These are phyloP conservation scores for Choreutis nemorana DNA, from an alignment of 2,888 invertebrate genomes.

Conservation along the genomic window DNA sequence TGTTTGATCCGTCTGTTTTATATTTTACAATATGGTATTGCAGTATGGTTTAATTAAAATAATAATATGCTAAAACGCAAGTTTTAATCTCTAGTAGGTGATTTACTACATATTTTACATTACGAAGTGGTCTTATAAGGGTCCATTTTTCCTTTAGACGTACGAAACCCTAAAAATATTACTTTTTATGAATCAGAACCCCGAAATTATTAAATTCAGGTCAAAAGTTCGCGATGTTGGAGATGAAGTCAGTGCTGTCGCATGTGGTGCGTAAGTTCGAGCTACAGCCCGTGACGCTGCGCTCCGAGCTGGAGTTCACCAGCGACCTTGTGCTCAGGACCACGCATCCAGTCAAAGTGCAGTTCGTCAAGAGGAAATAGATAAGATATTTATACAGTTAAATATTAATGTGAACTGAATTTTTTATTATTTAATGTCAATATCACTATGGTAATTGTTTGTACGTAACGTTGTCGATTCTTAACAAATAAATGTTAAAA, in stretches of 20 bases:
- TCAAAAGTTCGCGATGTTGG: slow-evolving; percentile 69
- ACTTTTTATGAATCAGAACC: background rate
- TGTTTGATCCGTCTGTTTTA: no score
- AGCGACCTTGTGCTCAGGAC: slow-evolving; percentile 45
- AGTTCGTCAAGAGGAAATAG: slow-evolving; percentile 16
- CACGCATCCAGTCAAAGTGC: slow-evolving; percentile 36
- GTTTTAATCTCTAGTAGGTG: no score
- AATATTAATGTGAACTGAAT: no score
- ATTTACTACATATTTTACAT: no score
- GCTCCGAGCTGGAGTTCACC: slow-evolving; percentile 34
- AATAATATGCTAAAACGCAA: no score
- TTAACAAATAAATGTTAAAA: no score
- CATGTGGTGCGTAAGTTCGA: slow-evolving; percentile 52
- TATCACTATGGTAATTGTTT: no score
- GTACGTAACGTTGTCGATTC: no score
- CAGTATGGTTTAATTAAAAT: no score
- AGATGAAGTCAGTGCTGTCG: slow-evolving; percentile 64
- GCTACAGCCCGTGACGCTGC: slow-evolving; percentile 52
- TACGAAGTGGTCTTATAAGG: background rate
- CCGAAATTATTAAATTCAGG: slow-evolving; percentile 44
- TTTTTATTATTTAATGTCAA: no score
- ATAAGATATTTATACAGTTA: background rate
- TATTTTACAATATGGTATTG: no score
- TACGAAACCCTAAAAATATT: background rate
- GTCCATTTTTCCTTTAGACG: background rate